Conservation (phyloP, 1,140 invertebrate genomes). For the Lepidurus couesii region DNA sequence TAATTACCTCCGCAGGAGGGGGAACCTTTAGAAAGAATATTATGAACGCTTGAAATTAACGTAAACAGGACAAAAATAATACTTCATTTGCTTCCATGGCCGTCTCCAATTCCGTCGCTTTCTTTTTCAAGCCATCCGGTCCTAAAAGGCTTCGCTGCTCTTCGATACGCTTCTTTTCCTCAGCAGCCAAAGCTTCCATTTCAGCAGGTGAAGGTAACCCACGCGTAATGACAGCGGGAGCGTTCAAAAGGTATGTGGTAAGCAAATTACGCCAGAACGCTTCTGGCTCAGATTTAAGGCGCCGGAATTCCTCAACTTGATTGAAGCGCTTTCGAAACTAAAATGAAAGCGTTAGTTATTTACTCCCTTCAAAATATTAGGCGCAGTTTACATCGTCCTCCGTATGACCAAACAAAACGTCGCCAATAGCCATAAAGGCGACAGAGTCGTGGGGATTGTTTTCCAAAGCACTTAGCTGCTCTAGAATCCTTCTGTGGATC, state of each 20-base stretch:
- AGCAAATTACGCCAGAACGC: conserved; percentile 68
- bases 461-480: conserved; percentile 65
- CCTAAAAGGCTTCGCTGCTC: conserved; percentile 59
- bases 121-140: conserved; percentile 59
- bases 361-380: conserved; percentile 31
- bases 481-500: conserved; percentile 63
- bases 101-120: conserved; percentile 55
- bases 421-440: conserved; percentile 68
- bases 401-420: conserved; percentile 71
- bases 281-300: conserved; percentile 56
- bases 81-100: conserved; percentile 73
- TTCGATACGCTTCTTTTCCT: conserved; percentile 61
- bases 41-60: not conserved
- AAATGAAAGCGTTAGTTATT: conserved; percentile 32
- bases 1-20: conserved; percentile 60
- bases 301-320: conserved; percentile 57
- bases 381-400: conserved; percentile 61
- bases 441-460: conserved; percentile 67
- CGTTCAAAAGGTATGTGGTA: conserved; percentile 62
- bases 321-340: conserved; percentile 50
- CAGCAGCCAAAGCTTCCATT: conserved; percentile 54
- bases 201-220: conserved; percentile 42
- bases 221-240: conserved; percentile 42
- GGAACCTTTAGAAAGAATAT: conserved; percentile 47
- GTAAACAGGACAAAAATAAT: conserved; percentile 35